Evolutionary conservation across 1,140 invertebrate genomes (phyloP).

Genomic region (Magallana gigas): DNA sequence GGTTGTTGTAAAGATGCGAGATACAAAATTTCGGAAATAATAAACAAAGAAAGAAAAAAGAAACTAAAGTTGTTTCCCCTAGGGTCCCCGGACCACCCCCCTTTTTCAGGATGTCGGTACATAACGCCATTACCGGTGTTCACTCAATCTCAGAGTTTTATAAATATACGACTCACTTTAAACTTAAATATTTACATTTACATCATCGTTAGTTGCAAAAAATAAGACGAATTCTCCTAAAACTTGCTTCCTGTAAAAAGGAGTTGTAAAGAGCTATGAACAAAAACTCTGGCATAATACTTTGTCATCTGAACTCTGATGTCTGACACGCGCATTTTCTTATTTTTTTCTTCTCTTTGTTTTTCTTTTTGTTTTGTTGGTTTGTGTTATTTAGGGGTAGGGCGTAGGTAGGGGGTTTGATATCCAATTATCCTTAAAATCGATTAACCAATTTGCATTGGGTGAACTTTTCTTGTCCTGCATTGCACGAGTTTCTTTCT

Average conservation of each 20-base stretch:
- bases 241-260: constrained; percentile 7
- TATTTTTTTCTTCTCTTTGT: no score
- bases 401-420: no score
- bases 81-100: background rate
- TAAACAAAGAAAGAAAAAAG: background rate
- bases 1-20: constrained; percentile 13
- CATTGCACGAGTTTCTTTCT: no score
- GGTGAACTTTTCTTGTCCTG: no score
- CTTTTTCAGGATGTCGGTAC: background rate
- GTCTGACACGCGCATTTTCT: no score
- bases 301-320: no score
- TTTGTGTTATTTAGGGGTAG: no score
- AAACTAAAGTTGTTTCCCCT: background rate
- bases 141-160: background rate
- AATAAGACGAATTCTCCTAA: background rate
- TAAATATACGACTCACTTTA: constrained; percentile 33
- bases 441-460: no score
- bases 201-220: constrained; percentile 23
- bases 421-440: no score
- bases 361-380: no score
- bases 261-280: no score
- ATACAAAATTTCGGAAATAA: background rate
- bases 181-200: constrained; percentile 33
- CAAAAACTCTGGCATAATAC: no score
- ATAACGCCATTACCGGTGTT: constrained; percentile 3